Evolutionary conservation across 1,140 invertebrate genomes (phyloP), one percentile per base, ranked within the genome.

Genomic region (Lucilia sericata): DNA sequence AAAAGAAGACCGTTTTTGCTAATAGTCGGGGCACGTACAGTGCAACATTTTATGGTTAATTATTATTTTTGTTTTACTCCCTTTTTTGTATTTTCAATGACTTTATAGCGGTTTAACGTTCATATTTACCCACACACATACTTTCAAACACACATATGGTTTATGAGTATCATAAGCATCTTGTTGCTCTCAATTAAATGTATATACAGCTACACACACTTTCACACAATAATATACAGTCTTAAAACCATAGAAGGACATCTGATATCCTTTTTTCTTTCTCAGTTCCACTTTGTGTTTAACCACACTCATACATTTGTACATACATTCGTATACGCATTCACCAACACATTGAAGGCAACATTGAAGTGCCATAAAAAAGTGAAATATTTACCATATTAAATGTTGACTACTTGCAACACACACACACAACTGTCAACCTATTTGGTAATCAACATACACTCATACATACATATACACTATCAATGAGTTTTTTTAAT

Each of bases 301-400:
- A 25, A 70, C 51, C 51, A 14, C 19, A 70, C 65, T 70, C n/a
- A 70, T 17, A 70, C n/a, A 70, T 21, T 70, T 60, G 14, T 60
- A n/a, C n/a, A n/a, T n/a, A n/a, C 5, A 60, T 36, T 36, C 42
- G 13, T 14, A 60, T 5, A 17, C 13, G 55, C 55, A 42, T 10
- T 42, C 42, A 42, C 42, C 5, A 42, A 42, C 42, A 42, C 42
- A 42, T 60, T n/a, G 55, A 60, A 60, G 55, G 19, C 65, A 70
- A 25, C 65, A 70, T 21, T 70, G 65, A 70, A 70, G 65, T 70
- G 65, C 65, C 65, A 70, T 70, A 70, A 70, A 60, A 60, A 60
- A 19, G 5, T 80, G n/a, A 80, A 49, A 80, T 80, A n/a, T 49
- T 75, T 83, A 75, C 83, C 51, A 76, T 84, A 55, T 60, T 60